These are phyloP conservation scores for Poeciliopsis paucimaculata DNA, from an alignment of 2,797 vertebrate genomes.

Conservation along the genomic window DNA sequence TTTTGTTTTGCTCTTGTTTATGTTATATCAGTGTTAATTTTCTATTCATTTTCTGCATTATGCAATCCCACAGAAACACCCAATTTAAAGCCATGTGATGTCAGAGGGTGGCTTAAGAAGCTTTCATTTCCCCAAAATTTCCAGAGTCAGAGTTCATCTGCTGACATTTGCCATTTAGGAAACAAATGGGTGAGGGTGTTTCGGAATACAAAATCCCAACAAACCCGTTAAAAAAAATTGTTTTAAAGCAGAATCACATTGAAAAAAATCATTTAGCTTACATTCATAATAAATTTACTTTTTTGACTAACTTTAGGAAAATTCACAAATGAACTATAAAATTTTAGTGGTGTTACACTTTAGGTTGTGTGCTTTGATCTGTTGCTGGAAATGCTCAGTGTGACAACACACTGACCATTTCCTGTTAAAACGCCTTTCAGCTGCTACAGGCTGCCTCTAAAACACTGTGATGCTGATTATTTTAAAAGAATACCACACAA, in stretches of 20 bases:
- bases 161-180: background rate
- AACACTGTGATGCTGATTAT: background rate
- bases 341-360: background rate
- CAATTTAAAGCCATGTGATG: conserved; percentile 16
- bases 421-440: conserved; percentile 1
- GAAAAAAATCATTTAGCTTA: background rate
- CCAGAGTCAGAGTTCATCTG: conserved; percentile 9
- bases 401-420: conserved; percentile 4
- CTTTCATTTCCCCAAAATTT: conserved; percentile 45
- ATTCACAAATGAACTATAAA: background rate
- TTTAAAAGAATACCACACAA: background rate
- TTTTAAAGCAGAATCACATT: background rate
- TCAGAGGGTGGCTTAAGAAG: conserved; percentile 6
- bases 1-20: no score
- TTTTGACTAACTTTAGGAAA: background rate
- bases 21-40: no score
- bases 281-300: background rate
- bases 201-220: background rate
- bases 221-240: background rate
- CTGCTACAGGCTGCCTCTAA: background rate
- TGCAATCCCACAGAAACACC: conserved; percentile 3
- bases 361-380: background rate
- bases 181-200: background rate
- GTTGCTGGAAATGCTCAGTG: no score
- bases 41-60: background rate